Percentiles rank a stretch among this genome's conserved stretches.
These are phyloP conservation scores for Cenopis cana DNA, from an alignment of 2,888 invertebrate species.

Conservation along the genomic window DNA sequence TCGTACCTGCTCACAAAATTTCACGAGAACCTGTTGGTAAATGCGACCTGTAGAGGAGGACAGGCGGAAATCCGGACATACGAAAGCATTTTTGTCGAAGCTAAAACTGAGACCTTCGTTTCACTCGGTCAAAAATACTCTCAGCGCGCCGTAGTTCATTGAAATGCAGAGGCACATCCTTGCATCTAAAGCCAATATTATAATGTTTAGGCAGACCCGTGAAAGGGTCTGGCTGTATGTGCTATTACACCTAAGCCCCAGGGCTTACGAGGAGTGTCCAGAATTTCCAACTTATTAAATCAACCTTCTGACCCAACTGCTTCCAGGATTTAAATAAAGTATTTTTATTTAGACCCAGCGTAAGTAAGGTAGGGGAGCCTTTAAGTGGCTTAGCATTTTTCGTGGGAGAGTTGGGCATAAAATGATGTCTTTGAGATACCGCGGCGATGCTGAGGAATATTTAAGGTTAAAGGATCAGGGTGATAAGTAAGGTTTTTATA, in stretches of 20 bases:
- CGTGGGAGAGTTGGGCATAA: neutral
- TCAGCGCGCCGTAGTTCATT: slow-evolving; percentile 24
- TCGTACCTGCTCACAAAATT: too few relatives aligned
- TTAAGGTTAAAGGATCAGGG: neutral
- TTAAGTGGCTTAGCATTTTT: slow-evolving; percentile 27
- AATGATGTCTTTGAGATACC: slow-evolving; percentile 5
- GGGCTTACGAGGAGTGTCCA: slow-evolving; percentile 42
- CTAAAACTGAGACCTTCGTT: too few relatives aligned
- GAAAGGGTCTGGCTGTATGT: slow-evolving; percentile 35
- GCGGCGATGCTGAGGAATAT: neutral
- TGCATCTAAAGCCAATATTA: slow-evolving; percentile 43
- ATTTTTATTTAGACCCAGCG: slow-evolving; percentile 27
- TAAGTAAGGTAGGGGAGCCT: slow-evolving; percentile 21
- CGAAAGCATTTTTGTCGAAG: too few relatives aligned
- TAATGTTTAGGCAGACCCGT: slow-evolving; percentile 40
- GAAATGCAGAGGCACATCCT: slow-evolving; percentile 41
- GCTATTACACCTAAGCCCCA: slow-evolving; percentile 40
- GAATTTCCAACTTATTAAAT: slow-evolving; percentile 40
- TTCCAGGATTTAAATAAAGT: slow-evolving; percentile 33
- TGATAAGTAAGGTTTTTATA: slow-evolving; percentile 2
- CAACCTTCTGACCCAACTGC: slow-evolving; percentile 33
- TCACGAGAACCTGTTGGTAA: too few relatives aligned
- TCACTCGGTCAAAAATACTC: too few relatives aligned
- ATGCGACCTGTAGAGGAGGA: too few relatives aligned
- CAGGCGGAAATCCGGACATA: too few relatives aligned